Evolutionary conservation across 2,888 invertebrate species (phyloP).

Genomic region (Amaurobius ferox): DNA sequence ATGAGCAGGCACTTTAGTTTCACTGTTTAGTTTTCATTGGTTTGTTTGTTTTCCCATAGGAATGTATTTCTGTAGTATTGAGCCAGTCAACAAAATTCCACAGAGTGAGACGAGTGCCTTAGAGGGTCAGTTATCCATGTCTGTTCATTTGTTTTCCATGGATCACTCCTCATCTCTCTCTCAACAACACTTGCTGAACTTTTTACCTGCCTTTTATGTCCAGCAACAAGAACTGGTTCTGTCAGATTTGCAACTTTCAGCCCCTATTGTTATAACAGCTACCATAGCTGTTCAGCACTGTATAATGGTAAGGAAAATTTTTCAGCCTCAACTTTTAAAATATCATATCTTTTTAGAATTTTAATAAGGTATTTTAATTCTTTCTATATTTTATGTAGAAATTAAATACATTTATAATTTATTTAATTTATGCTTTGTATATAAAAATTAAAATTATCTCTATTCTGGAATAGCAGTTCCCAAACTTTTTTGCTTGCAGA

Average conservation of each 20-base stretch:
- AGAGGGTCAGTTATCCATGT: conserved; percentile 49
- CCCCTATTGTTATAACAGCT: conserved; percentile 44
- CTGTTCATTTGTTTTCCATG: conserved; percentile 34
- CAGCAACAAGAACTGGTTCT: conserved; percentile 53
- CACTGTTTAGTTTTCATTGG: no score
- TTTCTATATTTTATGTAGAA: no score
- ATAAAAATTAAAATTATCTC: no score
- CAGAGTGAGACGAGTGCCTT: conserved; percentile 42
- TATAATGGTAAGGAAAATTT: conserved; percentile 22
- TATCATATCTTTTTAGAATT: no score
- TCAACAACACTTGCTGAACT: conserved; percentile 37
- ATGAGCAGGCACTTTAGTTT: no score
- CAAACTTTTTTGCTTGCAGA: no score
- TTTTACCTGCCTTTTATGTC: conserved; percentile 63
- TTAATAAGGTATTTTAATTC: no score
- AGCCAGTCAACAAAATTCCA: conserved; percentile 35
- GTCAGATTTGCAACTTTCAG: conserved; percentile 43
- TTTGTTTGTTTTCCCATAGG: conserved; percentile 33
- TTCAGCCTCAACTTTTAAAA: no score
- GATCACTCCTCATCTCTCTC: conserved; percentile 46
- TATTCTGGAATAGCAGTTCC: no score
- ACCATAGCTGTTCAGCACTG: conserved; percentile 56
- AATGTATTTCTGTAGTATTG: conserved; percentile 59
- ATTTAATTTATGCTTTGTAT: no score
- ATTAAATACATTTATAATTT: no score